phyloP scores from a whole-genome alignment of 2,113 vertebrate species.

The Eulemur macaco region DNA sequence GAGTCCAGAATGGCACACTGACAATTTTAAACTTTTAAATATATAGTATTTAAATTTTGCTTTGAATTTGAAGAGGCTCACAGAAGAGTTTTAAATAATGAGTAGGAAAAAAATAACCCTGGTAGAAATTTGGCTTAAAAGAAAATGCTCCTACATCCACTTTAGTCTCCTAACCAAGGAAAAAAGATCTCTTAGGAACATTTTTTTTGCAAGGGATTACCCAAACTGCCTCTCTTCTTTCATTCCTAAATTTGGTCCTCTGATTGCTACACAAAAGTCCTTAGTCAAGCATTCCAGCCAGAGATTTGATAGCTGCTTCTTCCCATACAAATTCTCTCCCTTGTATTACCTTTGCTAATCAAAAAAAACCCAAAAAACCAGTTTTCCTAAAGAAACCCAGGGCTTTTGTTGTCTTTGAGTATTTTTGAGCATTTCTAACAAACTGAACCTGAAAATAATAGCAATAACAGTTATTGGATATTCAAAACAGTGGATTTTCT shows the following conservation, averaged over 20 bases:
- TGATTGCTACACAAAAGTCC: background rate
- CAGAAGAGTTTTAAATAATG: background rate
- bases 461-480: background rate
- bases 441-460: slow-evolving; percentile 33
- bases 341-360: background rate
- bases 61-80: background rate
- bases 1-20: background rate
- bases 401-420: background rate
- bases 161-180: background rate
- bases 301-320: background rate
- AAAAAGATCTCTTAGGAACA: background rate
- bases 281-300: background rate
- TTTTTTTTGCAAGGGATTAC: background rate
- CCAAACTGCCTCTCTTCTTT: background rate
- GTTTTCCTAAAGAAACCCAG: background rate
- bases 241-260: slow-evolving; percentile 19
- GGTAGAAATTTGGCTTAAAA: background rate
- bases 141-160: background rate
- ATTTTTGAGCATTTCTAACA: slow-evolving; percentile 7
- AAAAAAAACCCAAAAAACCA: background rate
- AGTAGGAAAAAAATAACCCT: background rate
- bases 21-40: background rate
- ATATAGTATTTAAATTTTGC: background rate
- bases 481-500: background rate
- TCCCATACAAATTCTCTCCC: background rate